A percentile compares a stretch with the other conserved stretches of the same genome.
These are phyloP conservation scores for Peromyscus eremicus DNA, from an alignment of 2,797 vertebrate species.

Conservation along the genomic window DNA sequence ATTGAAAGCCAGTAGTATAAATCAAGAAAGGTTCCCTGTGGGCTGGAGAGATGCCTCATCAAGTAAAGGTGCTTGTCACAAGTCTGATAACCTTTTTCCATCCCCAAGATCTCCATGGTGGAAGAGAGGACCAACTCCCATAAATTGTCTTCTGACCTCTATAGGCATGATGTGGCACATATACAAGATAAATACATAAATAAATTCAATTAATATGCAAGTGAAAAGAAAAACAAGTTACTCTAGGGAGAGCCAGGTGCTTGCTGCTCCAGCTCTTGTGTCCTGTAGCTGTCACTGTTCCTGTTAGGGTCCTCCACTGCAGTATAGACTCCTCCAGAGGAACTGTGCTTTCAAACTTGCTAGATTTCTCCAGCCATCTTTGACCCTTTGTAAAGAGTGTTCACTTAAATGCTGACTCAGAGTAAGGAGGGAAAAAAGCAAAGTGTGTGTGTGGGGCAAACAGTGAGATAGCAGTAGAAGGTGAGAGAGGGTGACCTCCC, in stretches of 20 bases:
- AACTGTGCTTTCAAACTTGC: not conserved
- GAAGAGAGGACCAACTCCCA: not conserved
- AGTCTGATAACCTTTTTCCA: not conserved
- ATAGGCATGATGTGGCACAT: not conserved
- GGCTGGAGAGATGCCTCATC: not conserved
- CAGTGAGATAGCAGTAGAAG: not conserved
- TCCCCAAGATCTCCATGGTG: not conserved
- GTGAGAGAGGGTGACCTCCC: not conserved
- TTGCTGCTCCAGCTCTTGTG: not conserved
- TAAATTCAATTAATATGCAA: not conserved
- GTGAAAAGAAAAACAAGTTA: not conserved
- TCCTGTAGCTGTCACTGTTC: not conserved
- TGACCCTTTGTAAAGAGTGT: not conserved
- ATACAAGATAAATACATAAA: not conserved
- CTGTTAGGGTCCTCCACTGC: not conserved
- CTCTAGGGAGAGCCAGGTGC: not conserved
- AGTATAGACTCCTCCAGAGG: not conserved
- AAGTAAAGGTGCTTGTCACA: not conserved
- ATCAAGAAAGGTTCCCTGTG: not conserved
- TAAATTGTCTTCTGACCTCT: not conserved
- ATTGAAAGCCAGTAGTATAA: not conserved
- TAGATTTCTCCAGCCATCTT: not conserved
- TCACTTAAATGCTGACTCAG: slow-evolving; percentile 13
- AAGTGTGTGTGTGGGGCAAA: not conserved
- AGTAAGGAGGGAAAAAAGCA: not conserved